A percentile compares a stretch with the other conserved stretches of the same genome.
phyloP scores from a whole-genome alignment of 1,140 invertebrate genomes.

The Amphibalanus amphitrite region DNA sequence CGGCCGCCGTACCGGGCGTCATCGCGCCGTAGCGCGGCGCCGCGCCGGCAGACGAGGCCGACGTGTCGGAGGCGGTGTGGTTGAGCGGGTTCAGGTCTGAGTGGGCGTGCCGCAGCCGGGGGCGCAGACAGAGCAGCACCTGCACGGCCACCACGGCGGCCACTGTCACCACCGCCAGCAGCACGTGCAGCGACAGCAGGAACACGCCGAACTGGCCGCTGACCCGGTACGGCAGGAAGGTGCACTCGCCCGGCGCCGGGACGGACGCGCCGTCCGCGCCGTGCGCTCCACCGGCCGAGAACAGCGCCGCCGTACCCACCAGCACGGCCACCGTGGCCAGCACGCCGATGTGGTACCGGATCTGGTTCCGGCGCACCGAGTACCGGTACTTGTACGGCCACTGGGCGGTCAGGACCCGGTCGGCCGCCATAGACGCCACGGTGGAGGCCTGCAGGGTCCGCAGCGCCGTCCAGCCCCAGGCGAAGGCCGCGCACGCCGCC shows the following conservation, averaged over 20 bases:
- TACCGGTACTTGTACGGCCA: constrained; percentile 32
- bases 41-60: constrained; percentile 15
- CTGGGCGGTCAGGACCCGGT: constrained; percentile 30
- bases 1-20: constrained; percentile 19
- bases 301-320: constrained; percentile 25
- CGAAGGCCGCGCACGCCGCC: constrained; percentile 26
- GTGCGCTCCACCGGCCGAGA: constrained; percentile 25
- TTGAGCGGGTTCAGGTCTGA: constrained; percentile 16
- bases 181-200: constrained; percentile 30
- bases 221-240: constrained; percentile 29
- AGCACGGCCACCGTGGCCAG: constrained; percentile 32
- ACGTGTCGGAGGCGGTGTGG: constrained; percentile 14
- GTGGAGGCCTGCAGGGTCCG: constrained; percentile 35
- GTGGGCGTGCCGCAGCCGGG: constrained; percentile 9
- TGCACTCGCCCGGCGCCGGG: constrained; percentile 22
- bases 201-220: constrained; percentile 33
- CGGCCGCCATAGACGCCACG: constrained; percentile 32
- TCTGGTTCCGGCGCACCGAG: constrained; percentile 31
- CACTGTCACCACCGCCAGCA: constrained; percentile 26
- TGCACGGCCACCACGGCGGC: constrained; percentile 21
- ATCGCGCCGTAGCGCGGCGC: constrained; percentile 20
- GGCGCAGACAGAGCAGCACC: constrained; percentile 9
- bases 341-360: constrained; percentile 35
- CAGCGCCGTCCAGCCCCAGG: constrained; percentile 32
- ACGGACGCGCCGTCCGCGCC: constrained; percentile 20